Conservation (phyloP, 2,113 vertebrate genomes). For the Lepisosteus osseus region DNA sequence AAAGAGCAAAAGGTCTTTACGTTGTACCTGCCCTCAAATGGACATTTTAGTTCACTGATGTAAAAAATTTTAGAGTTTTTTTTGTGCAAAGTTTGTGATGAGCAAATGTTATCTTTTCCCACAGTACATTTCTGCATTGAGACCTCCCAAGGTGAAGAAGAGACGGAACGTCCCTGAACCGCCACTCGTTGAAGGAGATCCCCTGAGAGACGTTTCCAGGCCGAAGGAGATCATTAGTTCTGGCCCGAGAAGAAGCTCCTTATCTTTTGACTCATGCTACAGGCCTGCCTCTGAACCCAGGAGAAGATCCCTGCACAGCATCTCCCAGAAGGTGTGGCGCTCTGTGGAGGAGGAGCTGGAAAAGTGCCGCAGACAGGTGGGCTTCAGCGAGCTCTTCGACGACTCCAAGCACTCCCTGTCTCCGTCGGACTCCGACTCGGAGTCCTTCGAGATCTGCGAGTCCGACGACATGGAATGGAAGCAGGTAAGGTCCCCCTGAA, state of each 20-base stretch:
- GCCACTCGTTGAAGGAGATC: no score
- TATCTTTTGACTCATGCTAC: not conserved
- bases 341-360: constrained; percentile 71
- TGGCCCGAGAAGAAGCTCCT: not conserved
- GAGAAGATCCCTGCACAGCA: constrained; percentile 36
- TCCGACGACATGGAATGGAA: constrained; percentile 66
- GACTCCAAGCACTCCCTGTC: constrained; percentile 42
- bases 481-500: constrained; percentile 62
- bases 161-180: not conserved
- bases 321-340: constrained; percentile 39
- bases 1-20: no score
- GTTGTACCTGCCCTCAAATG: no score
- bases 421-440: constrained; percentile 47
- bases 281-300: constrained; percentile 27
- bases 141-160: constrained; percentile 57
- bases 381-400: constrained; percentile 43
- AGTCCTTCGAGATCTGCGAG: constrained; percentile 36
- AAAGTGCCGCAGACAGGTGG: constrained; percentile 56
- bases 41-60: no score
- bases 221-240: constrained; percentile 10
- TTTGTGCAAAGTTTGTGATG: no score
- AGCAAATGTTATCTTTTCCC: constrained; percentile 5
- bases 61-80: no score
- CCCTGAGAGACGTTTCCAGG: not conserved
- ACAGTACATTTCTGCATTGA: constrained; percentile 79